A percentile compares a stretch with the other conserved stretches of the same genome.
These are phyloP conservation scores for Premnoplex brunnescens DNA, from an alignment of 2,797 vertebrate genomes.

Conservation along the genomic window DNA sequence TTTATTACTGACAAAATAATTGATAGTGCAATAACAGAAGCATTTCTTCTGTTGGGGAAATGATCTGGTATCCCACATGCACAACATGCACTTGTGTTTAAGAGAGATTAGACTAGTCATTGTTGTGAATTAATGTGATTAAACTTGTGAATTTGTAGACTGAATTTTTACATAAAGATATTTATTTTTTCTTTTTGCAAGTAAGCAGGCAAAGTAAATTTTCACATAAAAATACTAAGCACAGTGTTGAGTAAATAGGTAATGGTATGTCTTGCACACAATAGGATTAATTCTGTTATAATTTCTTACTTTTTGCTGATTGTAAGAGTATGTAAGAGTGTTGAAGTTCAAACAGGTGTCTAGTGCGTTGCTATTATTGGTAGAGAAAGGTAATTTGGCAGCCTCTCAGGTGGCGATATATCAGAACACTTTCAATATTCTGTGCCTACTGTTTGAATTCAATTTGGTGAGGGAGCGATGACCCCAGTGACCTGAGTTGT, in stretches of 20 bases:
- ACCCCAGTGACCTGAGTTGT: not conserved
- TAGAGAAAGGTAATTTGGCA: not conserved
- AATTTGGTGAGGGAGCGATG: not conserved
- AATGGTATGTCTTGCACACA: not conserved
- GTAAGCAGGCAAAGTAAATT: not conserved
- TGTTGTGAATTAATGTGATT: not conserved
- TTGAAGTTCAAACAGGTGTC: not conserved
- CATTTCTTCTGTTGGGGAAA: not conserved
- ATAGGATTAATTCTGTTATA: not conserved
- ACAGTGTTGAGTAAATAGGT: not conserved
- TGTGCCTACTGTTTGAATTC: not conserved
- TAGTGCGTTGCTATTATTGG: not conserved
- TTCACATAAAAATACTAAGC: not conserved
- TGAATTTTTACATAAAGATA: not conserved
- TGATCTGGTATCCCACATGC: not conserved
- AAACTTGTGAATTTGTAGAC: not conserved
- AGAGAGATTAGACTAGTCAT: not conserved
- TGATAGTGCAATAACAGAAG: not conserved
- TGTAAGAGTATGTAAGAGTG: not conserved
- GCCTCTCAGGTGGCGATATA: not conserved
- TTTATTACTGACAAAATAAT: not conserved
- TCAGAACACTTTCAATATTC: not conserved
- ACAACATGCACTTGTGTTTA: not conserved
- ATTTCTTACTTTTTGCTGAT: not conserved
- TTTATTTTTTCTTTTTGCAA: not conserved